These are phyloP conservation scores for Poeciliopsis gracilis DNA, from an alignment of 2,797 vertebrate species.

Conservation along the genomic window DNA sequence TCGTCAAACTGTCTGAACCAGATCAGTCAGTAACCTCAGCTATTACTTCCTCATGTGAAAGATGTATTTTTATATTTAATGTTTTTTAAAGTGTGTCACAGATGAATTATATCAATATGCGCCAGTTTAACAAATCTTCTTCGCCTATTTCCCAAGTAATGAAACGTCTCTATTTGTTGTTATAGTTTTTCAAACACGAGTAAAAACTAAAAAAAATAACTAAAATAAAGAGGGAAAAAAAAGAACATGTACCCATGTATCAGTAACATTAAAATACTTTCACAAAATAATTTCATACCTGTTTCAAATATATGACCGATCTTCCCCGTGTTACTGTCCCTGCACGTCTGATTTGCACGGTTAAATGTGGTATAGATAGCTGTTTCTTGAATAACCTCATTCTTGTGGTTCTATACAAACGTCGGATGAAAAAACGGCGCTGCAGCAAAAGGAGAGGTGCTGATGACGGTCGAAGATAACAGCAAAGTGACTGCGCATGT, in stretches of 20 bases:
- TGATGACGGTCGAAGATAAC: not conserved
- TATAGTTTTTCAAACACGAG: not conserved
- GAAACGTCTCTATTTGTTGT: not conserved
- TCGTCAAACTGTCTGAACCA: not conserved
- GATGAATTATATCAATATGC: not conserved
- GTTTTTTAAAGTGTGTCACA: not conserved
- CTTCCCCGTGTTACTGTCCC: not conserved
- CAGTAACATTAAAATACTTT: not conserved
- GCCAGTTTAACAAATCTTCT: not conserved
- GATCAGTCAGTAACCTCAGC: not conserved
- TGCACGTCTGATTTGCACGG: too few species aligned
- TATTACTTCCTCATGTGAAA: constrained; percentile 9
- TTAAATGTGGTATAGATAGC: too few species aligned
- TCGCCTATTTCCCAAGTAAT: not conserved
- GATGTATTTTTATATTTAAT: not conserved
- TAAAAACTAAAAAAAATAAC: not conserved
- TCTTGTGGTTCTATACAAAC: not conserved
- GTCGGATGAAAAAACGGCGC: not conserved
- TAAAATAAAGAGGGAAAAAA: constrained; percentile 3
- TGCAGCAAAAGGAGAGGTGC: not conserved
- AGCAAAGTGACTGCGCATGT: not conserved
- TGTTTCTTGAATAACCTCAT: not conserved
- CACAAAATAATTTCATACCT: not conserved
- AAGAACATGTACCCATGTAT: not conserved
- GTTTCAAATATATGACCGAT: not conserved